Base-by-base conservation (phyloP, 2,888 invertebrate species). In the Drosophila macrospina region DNA sequence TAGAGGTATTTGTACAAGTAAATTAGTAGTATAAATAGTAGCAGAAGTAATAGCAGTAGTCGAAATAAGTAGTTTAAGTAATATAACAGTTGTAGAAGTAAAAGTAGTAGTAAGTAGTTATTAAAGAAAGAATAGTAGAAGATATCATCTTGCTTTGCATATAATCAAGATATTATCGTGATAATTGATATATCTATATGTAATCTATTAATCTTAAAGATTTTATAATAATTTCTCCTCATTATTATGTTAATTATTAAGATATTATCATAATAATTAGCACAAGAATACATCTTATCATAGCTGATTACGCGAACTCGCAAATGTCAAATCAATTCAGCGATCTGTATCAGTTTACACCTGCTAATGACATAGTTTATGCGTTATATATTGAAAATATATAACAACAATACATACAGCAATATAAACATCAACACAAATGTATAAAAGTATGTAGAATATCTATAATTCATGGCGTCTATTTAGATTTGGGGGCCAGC, bases 401-500 rank as follows among this genome's bases (percentile, higher is more conserved):
- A n/a, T n/a, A n/a, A n/a, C n/a, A n/a, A n/a, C 47, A 52, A 52
- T 20, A 47, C 20, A n/a, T 47, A 71, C 37, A 56, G 71, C 37
- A 56, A 36, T 32, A 71, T 20, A 30, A n/a, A 60, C 2, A 42
- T 11, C 28, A 11, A 16, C 34, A 57, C 37, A 20, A 1, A 20
- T 20, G 3, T 20, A 20, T 20, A 20, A 2, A 20, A 2, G 1
- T 20, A 20, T 20, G 20, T 20, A 20, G 20, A 20, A 20, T 20
- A 20, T 20, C 20, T 20, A 20, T 20, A 20, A 20, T 20, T 20
- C 20, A 69, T 70, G 71, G 76, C 76, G 74, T 57, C 65, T 74
- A 45, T 57, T 62, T 41, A 61, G 59, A 42, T 75, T 70, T 78
- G 70, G 67, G 79, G 79, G 67, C 78, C 86, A 82, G 84, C 81